These are phyloP conservation scores for Cosmia trapezina DNA, from an alignment of 2,888 invertebrate genomes.

Conservation along the genomic window DNA sequence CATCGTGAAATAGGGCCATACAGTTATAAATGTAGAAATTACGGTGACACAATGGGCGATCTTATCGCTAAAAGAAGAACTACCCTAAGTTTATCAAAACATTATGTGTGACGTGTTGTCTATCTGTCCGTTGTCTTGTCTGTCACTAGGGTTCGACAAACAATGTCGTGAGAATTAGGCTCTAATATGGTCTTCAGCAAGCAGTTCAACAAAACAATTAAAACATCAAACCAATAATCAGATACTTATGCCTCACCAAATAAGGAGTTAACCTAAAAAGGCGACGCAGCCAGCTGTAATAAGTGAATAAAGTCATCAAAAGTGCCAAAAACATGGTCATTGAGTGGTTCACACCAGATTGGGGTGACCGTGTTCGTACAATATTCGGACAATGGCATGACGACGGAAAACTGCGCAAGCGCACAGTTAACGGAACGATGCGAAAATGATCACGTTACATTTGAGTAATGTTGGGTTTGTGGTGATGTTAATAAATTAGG, in stretches of 20 bases:
- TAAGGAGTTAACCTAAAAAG: constrained; percentile 10
- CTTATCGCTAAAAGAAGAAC: neutral
- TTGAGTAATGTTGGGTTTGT: neutral
- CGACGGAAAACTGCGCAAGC: constrained; percentile 48
- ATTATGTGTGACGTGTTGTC: neutral
- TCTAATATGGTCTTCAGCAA: neutral
- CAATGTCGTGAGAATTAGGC: constrained; percentile 8
- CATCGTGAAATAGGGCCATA: too few relatives aligned
- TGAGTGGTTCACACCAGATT: constrained; percentile 38
- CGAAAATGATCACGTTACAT: constrained; percentile 31
- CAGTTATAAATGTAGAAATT: neutral
- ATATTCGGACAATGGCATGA: constrained; percentile 52
- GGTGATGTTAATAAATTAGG: neutral
- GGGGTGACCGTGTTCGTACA: constrained; percentile 62
- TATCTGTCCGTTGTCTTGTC: neutral
- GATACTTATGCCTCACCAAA: neutral
- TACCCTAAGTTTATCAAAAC: too few relatives aligned
- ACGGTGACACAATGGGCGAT: neutral
- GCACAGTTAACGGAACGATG: constrained; percentile 47
- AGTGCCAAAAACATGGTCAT: constrained; percentile 18
- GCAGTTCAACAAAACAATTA: constrained; percentile 1
- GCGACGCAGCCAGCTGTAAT: constrained; percentile 2
- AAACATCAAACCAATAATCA: constrained; percentile 21
- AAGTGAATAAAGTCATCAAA: constrained; percentile 16
- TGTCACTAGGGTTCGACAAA: neutral